Percentiles rank a stretch among this genome's conserved stretches.
Evolutionary conservation across 2,888 invertebrate genomes (phyloP).

Genomic region (Sphecodes monilicornis): DNA sequence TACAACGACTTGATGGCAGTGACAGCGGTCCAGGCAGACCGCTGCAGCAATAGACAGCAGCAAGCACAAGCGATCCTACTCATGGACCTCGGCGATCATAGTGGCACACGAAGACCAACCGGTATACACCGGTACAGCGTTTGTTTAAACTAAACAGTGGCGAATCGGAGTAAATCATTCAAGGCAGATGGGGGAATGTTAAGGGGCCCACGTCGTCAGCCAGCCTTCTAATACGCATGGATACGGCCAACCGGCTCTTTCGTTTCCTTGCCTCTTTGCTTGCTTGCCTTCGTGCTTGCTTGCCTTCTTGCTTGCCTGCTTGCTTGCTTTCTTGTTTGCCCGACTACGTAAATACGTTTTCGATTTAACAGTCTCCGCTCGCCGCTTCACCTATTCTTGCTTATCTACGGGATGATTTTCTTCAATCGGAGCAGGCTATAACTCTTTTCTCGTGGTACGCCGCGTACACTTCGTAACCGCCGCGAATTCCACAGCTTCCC

Average conservation of each 20-base stretch:
- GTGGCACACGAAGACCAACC: constrained; percentile 59
- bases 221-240: constrained; percentile 56
- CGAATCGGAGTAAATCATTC: constrained; percentile 71
- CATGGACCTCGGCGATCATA: constrained; percentile 41
- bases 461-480: background rate
- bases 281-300: background rate
- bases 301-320: background rate
- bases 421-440: constrained; percentile 27
- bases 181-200: constrained; percentile 55
- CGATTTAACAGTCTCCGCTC: constrained; percentile 30
- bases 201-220: constrained; percentile 51
- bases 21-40: constrained; percentile 62
- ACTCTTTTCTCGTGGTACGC: background rate
- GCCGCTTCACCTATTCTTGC: constrained; percentile 14
- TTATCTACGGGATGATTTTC: constrained; percentile 31
- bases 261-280: constrained; percentile 25
- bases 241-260: constrained; percentile 29
- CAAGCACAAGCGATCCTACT: background rate
- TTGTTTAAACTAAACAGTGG: constrained; percentile 65
- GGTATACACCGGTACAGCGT: constrained; percentile 57
- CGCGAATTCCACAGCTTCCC: background rate
- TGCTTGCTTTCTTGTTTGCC: constrained; percentile 7
- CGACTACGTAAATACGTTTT: constrained; percentile 35
- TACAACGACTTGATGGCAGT: constrained; percentile 67
- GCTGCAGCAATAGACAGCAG: constrained; percentile 23